Base-by-base conservation (phyloP, 2,797 vertebrate genomes). In the Etheostoma nigrum region DNA sequence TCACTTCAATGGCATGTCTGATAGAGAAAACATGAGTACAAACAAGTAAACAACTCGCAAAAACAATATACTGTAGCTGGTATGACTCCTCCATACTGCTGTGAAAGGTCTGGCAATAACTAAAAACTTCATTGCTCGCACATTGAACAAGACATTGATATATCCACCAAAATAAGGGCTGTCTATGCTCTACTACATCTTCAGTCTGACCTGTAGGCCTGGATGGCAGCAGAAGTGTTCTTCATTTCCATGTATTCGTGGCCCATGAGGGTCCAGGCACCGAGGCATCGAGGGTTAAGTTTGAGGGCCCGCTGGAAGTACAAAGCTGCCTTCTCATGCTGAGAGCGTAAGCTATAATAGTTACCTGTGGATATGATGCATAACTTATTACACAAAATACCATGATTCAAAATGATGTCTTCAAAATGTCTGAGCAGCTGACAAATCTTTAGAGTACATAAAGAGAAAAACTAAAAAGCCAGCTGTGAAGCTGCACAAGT, bases 211-310 rank as follows among this genome's bases (percentile, higher is more conserved):
- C 98, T 96, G 67, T 99, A 99, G 72, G 98, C 98, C 87, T 99
- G 98, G 83, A 99, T 99, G 81, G 98, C 98, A 23, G 98, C 98
- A 7, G 98, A 99, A 0, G 98, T 99, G 91, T 99, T 99, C 91
- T 99, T 99, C 98, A 99, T 99, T 90, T 99, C 98, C 98, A 99
- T 99, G 89, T 99, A 99, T 74, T 99, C 98, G 2, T 99, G 98
- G 45, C 98, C 98, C 98, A 99, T 99, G 44, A 99, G 96, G 0
- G 98, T 99, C 98, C 98, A 99, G 74, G 98, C 98, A 36, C 98
- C 98, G 25, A 99, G 95, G 85, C 98, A 99, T 55, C 98, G 97
- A 44, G 98, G 98, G 88, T 99, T 99, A 79, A 99, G 93, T 82
- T 99, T 99, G 80, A 99, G 95, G 13, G 98, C 98, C 51, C 98